phyloP scores from a whole-genome alignment of 2,797 vertebrate genomes.

The Dallia pectoralis region DNA sequence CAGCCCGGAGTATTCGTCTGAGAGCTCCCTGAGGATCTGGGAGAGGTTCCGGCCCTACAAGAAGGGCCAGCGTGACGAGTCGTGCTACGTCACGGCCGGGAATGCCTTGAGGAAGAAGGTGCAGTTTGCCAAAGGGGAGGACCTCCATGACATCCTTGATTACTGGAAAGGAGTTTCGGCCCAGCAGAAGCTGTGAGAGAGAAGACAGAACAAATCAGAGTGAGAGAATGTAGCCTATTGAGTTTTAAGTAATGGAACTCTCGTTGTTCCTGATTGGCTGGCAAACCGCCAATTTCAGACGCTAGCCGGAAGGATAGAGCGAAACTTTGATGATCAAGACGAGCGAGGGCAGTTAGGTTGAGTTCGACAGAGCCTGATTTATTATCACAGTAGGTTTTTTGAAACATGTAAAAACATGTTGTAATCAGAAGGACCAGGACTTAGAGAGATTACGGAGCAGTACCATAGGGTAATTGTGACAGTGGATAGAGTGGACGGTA shows the following conservation, averaged over 20 bases:
- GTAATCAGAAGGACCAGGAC: conserved; percentile 52
- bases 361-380: conserved; percentile 50
- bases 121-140: conserved; percentile 98
- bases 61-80: conserved; percentile 92
- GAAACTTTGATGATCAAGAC: conserved; percentile 24
- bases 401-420: conserved; percentile 44
- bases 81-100: conserved; percentile 95
- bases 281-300: conserved; percentile 30
- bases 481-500: conserved; percentile 60
- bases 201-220: conserved; percentile 34
- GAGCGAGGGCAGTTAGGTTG: conserved; percentile 30
- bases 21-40: conserved; percentile 98
- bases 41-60: conserved; percentile 98
- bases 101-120: conserved; percentile 98
- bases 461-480: conserved; percentile 45
- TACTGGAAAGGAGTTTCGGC: conserved; percentile 99
- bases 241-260: neutral
- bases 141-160: conserved; percentile 99
- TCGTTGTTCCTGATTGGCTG: conserved; percentile 37
- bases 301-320: conserved; percentile 31
- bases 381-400: conserved; percentile 51
- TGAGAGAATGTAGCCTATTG: neutral
- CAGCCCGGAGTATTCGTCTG: conserved; percentile 96
- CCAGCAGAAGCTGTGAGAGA: conserved; percentile 96
- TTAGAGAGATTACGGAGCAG: conserved; percentile 58